Base-by-base conservation (phyloP, 2,797 vertebrate species). In the Enteromius trimaculatus region DNA sequence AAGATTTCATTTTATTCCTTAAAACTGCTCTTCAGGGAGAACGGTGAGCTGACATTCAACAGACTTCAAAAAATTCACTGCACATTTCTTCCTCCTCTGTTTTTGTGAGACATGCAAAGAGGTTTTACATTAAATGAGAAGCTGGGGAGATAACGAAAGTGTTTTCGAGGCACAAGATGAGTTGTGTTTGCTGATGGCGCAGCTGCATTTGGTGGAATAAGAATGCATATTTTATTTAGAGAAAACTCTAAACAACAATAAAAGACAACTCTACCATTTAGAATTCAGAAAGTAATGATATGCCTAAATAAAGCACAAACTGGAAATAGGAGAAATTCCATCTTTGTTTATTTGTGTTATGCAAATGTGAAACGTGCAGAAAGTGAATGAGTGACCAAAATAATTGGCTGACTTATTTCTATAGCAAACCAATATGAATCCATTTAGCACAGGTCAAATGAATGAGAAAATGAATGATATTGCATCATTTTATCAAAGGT, bases 101-200 rank as follows among this genome's bases (percentile, higher is more conserved):
- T 37, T 1, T 77, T 84, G 23, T 26, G 11, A 65, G 79, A 77
- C 47, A 21, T 13, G 31, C 21, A 37, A 10, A 70, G 65, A 78
- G 69, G 64, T 70, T 71, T 68, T 64, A 44, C n/a, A 26, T 80
- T 72, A 62, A 49, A 76, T 58, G 13, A 42, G 29, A 21, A 76
- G 53, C 34, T 47, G 60, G 37, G 64, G 17, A 55, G n/a, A n/a
- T 76, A 58, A 76, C 84, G 42, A 82, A 70, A 77, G 34, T 79
- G 82, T 80, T 86, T 84, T 51, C 6, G n/a, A 65, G 64, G 29
- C 26, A 58, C n/a, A 26, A 53, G 47, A 39, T 66, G 65, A 65
- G 53, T 42, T 81, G 9, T 49, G 49, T 70, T 72, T 21, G 34
- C 69, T 70, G 75, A 79, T 76, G 31, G 51, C 55, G 42, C 47